phyloP scores from a whole-genome alignment of 1,140 invertebrate species.

The Drosophila navojoa region DNA sequence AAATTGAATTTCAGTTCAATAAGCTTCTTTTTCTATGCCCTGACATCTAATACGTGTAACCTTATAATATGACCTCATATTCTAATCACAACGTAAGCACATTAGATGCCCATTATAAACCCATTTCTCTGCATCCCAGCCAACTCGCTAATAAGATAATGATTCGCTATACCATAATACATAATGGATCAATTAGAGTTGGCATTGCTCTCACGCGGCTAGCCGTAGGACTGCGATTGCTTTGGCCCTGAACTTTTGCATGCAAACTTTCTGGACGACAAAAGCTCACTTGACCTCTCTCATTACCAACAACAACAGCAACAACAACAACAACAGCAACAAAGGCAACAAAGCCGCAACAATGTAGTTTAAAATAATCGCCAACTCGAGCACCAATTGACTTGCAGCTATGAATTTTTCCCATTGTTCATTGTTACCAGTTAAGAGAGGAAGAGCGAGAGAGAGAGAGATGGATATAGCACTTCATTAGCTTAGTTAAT shows the following conservation, averaged over 20 bases:
- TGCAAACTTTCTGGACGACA: slow-evolving; percentile 25
- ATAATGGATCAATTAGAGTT: slow-evolving; percentile 8
- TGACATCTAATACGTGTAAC: too few relatives aligned
- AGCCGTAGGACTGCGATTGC: slow-evolving; percentile 39
- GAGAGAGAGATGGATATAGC: slow-evolving; percentile 13
- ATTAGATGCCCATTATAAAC: too few relatives aligned
- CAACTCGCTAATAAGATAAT: slow-evolving; percentile 3
- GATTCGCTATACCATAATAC: background rate
- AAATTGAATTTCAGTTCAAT: too few relatives aligned
- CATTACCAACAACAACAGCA: slow-evolving; percentile 30
- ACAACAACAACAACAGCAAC: slow-evolving; percentile 15
- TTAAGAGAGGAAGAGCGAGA: background rate
- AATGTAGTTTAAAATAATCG: slow-evolving; percentile 38
- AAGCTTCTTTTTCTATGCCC: too few relatives aligned
- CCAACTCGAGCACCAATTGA: slow-evolving; percentile 22
- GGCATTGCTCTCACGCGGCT: slow-evolving; percentile 10
- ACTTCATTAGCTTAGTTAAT: slow-evolving; percentile 72
- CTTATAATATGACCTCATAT: too few relatives aligned
- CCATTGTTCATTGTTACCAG: slow-evolving; percentile 46
- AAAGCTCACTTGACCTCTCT: slow-evolving; percentile 40
- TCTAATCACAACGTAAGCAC: too few relatives aligned
- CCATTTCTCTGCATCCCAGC: too few relatives aligned
- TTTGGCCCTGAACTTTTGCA: slow-evolving; percentile 56
- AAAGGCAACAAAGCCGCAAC: slow-evolving; percentile 20
- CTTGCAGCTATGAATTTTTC: slow-evolving; percentile 4